phyloP scores from a whole-genome alignment of 1,140 invertebrate species.

The Hyles vespertilio region DNA sequence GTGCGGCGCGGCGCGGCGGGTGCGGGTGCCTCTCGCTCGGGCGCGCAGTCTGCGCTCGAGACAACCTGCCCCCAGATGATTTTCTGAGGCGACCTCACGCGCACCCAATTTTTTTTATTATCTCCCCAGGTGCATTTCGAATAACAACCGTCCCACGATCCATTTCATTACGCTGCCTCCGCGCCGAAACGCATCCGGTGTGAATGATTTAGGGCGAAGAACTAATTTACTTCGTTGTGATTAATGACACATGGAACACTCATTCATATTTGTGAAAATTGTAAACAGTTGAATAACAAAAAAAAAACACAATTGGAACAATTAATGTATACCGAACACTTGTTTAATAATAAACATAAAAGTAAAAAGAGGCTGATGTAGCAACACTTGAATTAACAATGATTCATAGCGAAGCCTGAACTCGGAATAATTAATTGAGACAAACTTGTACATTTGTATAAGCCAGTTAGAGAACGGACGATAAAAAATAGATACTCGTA shows the following conservation, averaged over 20 bases:
- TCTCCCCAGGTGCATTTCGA: conserved; percentile 38
- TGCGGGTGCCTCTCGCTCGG: conserved; percentile 47
- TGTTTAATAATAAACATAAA: conserved; percentile 13
- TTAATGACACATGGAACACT: too few species aligned
- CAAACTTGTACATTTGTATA: not conserved
- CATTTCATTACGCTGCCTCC: not conserved
- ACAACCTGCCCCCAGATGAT: conserved; percentile 28
- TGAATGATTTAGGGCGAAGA: not conserved
- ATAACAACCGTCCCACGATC: conserved; percentile 20
- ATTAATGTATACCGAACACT: conserved; percentile 9
- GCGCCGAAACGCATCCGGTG: conserved; percentile 17
- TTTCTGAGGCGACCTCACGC: conserved; percentile 47
- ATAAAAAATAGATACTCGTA: too few species aligned
- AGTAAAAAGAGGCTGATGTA: conserved; percentile 19
- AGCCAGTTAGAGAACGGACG: too few species aligned
- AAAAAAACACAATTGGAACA: conserved; percentile 19
- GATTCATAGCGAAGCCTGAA: conserved; percentile 30
- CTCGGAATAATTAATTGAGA: conserved; percentile 16
- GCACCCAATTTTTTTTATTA: conserved; percentile 45
- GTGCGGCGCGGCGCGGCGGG: conserved; percentile 12
- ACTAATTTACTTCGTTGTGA: conserved; percentile 8
- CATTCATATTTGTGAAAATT: too few species aligned
- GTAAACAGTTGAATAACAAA: conserved; percentile 5
- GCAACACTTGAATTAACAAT: conserved; percentile 49
- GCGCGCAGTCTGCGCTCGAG: conserved; percentile 22